Conservation (phyloP, 2,113 vertebrate species). For the Hyperopisus bebe region DNA sequence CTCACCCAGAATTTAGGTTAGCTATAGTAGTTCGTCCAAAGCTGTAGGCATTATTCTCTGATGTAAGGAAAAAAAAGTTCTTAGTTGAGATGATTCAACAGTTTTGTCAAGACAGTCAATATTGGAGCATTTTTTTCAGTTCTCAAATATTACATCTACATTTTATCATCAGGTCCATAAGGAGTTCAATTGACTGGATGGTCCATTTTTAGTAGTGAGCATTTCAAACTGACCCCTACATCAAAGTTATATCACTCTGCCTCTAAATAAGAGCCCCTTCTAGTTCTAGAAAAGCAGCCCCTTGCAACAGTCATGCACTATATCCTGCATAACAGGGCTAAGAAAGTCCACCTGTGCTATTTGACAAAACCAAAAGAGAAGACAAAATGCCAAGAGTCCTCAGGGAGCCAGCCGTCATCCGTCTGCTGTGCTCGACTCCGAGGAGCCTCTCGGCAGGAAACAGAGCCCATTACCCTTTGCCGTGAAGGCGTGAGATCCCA, state of each 20-base stretch:
- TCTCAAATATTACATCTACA: not conserved
- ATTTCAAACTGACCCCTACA: not conserved
- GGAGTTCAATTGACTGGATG: not conserved
- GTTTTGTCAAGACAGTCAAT: not conserved
- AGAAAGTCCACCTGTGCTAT: not conserved
- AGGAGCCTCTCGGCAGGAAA: not conserved
- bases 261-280: not conserved
- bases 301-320: not conserved
- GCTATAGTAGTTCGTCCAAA: conserved; percentile 96
- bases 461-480: not conserved
- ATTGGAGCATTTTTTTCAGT: not conserved
- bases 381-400: not conserved
- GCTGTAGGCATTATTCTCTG: conserved; percentile 95
- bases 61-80: conserved; percentile 19
- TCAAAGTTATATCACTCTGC: not conserved
- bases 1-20: conserved; percentile 89
- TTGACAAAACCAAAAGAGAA: not conserved
- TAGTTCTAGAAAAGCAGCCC: not conserved
- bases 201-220: not conserved
- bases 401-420: not conserved
- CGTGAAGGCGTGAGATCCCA: not conserved
- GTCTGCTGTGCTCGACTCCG: not conserved
- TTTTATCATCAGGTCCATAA: not conserved
- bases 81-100: not conserved
- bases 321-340: not conserved